A percentile compares a stretch with the other conserved stretches of the same genome.
Conservation (phyloP, 2,113 vertebrate species). For the Silurus glanis region DNA sequence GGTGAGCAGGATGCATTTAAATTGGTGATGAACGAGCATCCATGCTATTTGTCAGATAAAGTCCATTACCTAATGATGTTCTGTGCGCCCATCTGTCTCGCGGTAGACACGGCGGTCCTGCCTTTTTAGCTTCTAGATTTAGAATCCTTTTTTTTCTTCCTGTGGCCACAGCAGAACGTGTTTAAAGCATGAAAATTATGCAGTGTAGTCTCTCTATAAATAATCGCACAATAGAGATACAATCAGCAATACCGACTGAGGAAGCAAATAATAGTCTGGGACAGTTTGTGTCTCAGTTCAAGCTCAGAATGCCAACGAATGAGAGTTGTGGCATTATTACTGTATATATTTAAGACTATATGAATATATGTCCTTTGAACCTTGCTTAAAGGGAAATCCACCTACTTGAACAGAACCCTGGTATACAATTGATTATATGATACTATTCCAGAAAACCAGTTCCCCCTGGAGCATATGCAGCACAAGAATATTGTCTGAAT, state of each 20-base stretch:
- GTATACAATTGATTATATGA: constrained; percentile 43
- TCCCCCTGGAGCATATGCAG: constrained; percentile 39
- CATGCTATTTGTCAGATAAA: constrained; percentile 40
- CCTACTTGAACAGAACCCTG: constrained; percentile 20
- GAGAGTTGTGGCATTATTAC: neutral
- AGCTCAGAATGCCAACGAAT: neutral
- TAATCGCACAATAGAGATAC: constrained; percentile 22
- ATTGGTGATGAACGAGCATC: constrained; percentile 27
- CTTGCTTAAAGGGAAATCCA: constrained; percentile 1
- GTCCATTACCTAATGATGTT: constrained; percentile 56
- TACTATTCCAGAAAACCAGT: constrained; percentile 43
- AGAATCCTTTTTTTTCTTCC: constrained; percentile 5
- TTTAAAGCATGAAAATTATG: constrained; percentile 14
- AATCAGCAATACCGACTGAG: constrained; percentile 2
- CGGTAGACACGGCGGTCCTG: neutral
- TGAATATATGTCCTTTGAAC: constrained; percentile 1
- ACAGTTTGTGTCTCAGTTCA: neutral
- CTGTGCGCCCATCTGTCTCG: constrained; percentile 20
- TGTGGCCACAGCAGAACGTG: neutral
- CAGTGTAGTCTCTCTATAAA: constrained; percentile 27
- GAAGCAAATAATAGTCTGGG: neutral
- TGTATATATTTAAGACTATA: neutral
- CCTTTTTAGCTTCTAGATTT: constrained; percentile 27
- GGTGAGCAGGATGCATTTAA: constrained; percentile 28
- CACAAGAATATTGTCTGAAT: constrained; percentile 45